These are phyloP conservation scores for Drosophila melanocephala DNA, from an alignment of 2,888 invertebrate genomes.

Conservation along the genomic window DNA sequence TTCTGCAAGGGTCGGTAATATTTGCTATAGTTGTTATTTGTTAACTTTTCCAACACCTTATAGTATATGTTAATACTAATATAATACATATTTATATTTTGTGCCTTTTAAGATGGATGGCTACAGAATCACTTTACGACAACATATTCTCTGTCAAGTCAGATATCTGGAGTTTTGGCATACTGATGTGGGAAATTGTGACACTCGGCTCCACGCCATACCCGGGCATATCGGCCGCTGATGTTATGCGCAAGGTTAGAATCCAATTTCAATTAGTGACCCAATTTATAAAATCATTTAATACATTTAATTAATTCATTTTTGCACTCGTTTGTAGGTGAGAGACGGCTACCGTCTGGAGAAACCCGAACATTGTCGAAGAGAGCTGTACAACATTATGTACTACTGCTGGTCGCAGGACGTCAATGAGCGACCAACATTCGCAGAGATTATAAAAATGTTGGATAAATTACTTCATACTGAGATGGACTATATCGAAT, in stretches of 20 bases:
- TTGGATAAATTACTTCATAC: conserved; percentile 94
- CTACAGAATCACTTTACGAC: conserved; percentile 96
- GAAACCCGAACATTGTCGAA: conserved; percentile 96
- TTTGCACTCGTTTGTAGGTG: conserved; percentile 86
- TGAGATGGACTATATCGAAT: conserved; percentile 96
- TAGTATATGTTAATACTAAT: neutral
- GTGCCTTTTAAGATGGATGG: conserved; percentile 92
- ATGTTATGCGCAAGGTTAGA: conserved; percentile 94
- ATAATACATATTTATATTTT: neutral
- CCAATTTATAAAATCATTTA: rapidly evolving
- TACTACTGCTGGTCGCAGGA: conserved; percentile 97
- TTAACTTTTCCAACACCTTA: neutral
- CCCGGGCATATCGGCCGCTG: conserved; percentile 95
- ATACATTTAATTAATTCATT: neutral
- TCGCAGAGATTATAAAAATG: conserved; percentile 92
- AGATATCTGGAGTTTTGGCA: conserved; percentile 98
- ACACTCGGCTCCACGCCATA: conserved; percentile 98
- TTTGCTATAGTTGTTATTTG: neutral
- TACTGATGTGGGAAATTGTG: conserved; percentile 98
- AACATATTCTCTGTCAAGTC: conserved; percentile 97
- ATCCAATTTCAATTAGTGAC: no score
- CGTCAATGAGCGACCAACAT: conserved; percentile 93
- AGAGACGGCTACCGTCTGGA: conserved; percentile 95
- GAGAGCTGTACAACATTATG: conserved; percentile 97
- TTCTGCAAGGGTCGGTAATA: neutral